Evolutionary conservation across 2,888 invertebrate species (phyloP), one percentile per base, ranked within the genome.

Genomic region (Eupithecia subumbrata): DNA sequence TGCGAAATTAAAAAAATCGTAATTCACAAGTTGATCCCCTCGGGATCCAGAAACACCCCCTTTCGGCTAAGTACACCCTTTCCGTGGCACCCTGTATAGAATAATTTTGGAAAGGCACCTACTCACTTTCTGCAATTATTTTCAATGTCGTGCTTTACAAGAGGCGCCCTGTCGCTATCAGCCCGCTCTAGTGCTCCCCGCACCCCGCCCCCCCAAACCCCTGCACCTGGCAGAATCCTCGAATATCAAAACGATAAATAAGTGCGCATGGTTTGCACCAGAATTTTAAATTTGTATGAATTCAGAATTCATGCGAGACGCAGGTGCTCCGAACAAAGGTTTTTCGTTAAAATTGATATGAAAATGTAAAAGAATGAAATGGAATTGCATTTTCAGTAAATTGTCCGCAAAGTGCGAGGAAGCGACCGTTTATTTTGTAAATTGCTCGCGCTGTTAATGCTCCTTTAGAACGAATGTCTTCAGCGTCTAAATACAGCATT

Each of bases 241-340:
- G 71, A 74, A 76, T 74, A 76, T 74, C 66, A 76, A 76, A 74
- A 66, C 69, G 43, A 76, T 76, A 76, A 76, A 74, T 76, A 72
- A 76, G 34, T 34, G 22, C 72, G 72, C 72, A 11, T 73, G 73
- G 76, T 74, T 72, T 71, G 64, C 40, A 71, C 64, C 64, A 67
- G 71, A 70, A 71, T 43, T 72, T 76, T 72, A 14, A 74, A 76
- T 70, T 72, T 69, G 66, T 72, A 72, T 72, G 74, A 75, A 77
- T 72, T 72, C 67, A 72, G 70, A 72, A 75, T 73, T 68, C 45
- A 74, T 63, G 67, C 72, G 72, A 45, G 72, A 60, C 74, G 72
- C 77, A 77, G 77, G 63, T 77, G 77, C 72, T 40, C 71, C 16
- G 70, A 43, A 69, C 68, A 74, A 71, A 73, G 48, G 60, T 52